Conservation (phyloP, 1,140 invertebrate genomes). For the Penaeus chinensis region DNA sequence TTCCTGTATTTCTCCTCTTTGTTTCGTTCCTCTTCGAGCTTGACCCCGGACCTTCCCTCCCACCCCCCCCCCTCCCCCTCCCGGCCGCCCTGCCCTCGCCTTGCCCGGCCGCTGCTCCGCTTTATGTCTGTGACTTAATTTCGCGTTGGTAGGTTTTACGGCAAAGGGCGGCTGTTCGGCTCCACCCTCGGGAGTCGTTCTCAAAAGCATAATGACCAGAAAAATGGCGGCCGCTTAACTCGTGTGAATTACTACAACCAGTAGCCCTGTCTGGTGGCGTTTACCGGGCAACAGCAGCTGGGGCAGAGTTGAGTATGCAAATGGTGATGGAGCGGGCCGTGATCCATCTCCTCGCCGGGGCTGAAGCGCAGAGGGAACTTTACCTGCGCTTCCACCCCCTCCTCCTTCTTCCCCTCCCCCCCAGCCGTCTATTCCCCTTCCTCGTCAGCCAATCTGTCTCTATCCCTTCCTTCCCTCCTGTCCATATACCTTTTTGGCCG, state of each 20-base stretch:
- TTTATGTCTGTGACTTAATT: constrained; percentile 38
- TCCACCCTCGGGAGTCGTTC: background rate
- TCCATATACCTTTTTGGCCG: too few relatives aligned
- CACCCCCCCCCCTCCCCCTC: background rate
- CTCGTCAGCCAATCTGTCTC: background rate
- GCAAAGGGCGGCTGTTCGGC: background rate
- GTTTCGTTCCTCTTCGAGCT: too few relatives aligned
- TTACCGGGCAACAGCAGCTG: constrained; percentile 7
- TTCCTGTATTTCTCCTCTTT: too few relatives aligned
- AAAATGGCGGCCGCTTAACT: constrained; percentile 39
- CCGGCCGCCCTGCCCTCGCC: background rate
- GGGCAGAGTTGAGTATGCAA: constrained; percentile 14
- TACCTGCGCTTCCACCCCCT: background rate
- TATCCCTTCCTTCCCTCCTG: background rate
- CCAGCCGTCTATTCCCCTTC: background rate
- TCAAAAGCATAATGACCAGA: constrained; percentile 36
- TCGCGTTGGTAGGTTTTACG: constrained; percentile 30
- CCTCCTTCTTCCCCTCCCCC: background rate
- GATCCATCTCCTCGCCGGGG: background rate
- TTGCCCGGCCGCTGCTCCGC: background rate
- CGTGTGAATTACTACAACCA: constrained; percentile 43
- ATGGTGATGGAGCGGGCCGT: constrained; percentile 31
- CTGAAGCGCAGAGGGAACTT: background rate
- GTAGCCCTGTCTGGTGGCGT: constrained; percentile 31
- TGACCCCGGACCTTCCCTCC: background rate